Evolutionary conservation across 2,113 vertebrate species (phyloP).

Genomic region (Rousettus leschenaultii): DNA sequence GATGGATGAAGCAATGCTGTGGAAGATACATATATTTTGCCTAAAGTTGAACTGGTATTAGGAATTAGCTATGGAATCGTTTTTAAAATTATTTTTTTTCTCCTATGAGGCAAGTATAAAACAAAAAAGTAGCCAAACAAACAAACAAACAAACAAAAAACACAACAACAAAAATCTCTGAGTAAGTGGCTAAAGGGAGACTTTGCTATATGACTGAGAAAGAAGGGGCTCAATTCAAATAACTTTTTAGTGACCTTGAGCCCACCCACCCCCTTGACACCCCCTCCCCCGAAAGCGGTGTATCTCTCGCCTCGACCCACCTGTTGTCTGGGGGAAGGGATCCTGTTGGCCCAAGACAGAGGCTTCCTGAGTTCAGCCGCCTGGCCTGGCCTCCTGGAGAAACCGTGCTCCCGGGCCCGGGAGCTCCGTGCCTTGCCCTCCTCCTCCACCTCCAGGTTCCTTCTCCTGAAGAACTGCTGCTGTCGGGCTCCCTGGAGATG

Average conservation of each 20-base stretch:
- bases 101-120: background rate
- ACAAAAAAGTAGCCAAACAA: background rate
- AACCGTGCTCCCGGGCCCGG: background rate
- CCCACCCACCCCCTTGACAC: background rate
- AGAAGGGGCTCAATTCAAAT: background rate
- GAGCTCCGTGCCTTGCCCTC: background rate
- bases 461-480: constrained; percentile 79
- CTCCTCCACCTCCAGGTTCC: constrained; percentile 73
- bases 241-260: background rate
- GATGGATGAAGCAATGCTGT: background rate
- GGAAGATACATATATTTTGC: background rate
- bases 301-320: constrained; percentile 52
- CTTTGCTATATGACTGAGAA: background rate
- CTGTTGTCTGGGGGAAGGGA: constrained; percentile 8
- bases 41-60: background rate
- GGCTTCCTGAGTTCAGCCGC: accelerated
- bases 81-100: background rate
- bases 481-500: constrained; percentile 66
- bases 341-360: accelerated
- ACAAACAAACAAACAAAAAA: background rate
- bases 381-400: background rate
- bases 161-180: background rate
- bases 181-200: background rate
- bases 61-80: background rate
- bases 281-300: accelerated